Evolutionary conservation across 2,113 vertebrate species (phyloP).

Genomic region (Cochlearius cochlearius): DNA sequence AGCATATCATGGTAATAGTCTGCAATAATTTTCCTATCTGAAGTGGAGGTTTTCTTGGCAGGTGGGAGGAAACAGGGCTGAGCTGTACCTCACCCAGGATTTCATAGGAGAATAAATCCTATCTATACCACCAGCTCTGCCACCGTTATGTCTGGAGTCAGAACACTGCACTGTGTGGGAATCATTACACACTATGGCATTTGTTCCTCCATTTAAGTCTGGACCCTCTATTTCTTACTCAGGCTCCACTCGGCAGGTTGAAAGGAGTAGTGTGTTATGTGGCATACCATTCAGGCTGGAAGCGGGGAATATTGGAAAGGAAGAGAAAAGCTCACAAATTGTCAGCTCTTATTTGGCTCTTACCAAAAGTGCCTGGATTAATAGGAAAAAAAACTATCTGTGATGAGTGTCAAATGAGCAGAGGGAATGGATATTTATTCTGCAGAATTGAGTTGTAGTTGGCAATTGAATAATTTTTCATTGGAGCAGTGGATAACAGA

Average conservation of each 20-base stretch:
- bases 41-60: background rate
- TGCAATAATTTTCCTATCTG: background rate
- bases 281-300: background rate
- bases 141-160: background rate
- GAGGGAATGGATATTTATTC: background rate
- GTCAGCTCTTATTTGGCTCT: background rate
- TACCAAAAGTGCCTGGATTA: background rate
- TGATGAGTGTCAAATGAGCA: background rate
- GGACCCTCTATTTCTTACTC: background rate
- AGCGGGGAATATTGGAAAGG: background rate
- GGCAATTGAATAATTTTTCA: background rate
- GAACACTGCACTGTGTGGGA: background rate
- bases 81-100: background rate
- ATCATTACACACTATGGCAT: background rate
- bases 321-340: background rate
- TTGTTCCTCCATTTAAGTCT: background rate
- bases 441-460: background rate
- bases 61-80: background rate
- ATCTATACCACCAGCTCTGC: background rate
- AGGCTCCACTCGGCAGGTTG: background rate
- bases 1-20: background rate
- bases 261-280: background rate
- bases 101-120: background rate
- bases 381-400: background rate
- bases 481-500: background rate